Base-by-base conservation (phyloP, 1,140 invertebrate genomes). In the Hormaphis cornu region DNA sequence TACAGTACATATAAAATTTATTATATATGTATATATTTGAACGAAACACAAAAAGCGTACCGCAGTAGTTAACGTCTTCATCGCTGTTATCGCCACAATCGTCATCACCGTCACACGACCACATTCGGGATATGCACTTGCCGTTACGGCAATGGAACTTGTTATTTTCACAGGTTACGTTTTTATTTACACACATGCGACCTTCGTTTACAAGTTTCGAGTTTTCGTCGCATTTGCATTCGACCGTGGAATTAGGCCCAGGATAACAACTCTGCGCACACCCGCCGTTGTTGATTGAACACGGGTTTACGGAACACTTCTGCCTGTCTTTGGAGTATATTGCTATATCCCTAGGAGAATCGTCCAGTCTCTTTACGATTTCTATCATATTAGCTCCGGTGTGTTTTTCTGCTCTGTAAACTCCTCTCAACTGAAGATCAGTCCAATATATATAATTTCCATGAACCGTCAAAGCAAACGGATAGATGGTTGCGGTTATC, bases 371-470 rank as follows among this genome's bases (percentile, higher is more conserved):
- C 77, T 93, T 92, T 0, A 96, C 93, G 82, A 99, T 88, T 76
- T 95, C 92, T 8, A 95, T 83, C 85, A 95, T 93, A 73, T 95
- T 90, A 3, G 89, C 90, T 7, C 97, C 96, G 0, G 95, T 98
- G 73, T 97, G 91, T 78, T 98, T 99, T 75, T 98, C 93, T 0
- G 95, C 95, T 63, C 95, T 80, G 75, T 96, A 98, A 0, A 99
- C 93, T 1, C 95, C 95, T 26, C 93, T 81, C 0, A 97, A 77
- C 76, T 95, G 94, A 37, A 98, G 82, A 79, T 99, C 97, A 0
- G 95, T 98, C 93, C 96, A 97, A 78, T 97, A 99, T 54, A 99
- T 95, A 76, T 93, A 94, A 75, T 93, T 86, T 24, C 88, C 83
- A 78, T 88, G 91, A 0, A 97, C 89, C 0, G 93, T 95, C 14